Percentiles rank a stretch among this genome's conserved stretches.
Evolutionary conservation across 2,797 vertebrate species (phyloP).

Genomic region (Enteromius trimaculatus): DNA sequence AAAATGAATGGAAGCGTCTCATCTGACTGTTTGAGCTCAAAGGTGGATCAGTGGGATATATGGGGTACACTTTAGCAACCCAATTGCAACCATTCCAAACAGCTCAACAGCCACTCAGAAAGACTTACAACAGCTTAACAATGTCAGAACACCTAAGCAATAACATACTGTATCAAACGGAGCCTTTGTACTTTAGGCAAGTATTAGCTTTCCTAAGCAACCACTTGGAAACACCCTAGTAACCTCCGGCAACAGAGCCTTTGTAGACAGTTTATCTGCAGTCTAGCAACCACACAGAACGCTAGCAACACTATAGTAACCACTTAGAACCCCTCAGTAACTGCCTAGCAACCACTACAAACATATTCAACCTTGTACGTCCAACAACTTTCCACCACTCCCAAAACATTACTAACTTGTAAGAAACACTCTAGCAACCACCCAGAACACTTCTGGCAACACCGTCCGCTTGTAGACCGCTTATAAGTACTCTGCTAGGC

Average conservation of each 20-base stretch:
- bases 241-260: too few species aligned
- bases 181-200: neutral
- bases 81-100: neutral
- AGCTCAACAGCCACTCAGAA: neutral
- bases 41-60: neutral
- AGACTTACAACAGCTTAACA: neutral
- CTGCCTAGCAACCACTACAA: neutral
- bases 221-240: too few species aligned
- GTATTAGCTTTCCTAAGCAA: neutral
- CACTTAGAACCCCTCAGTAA: neutral
- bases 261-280: too few species aligned
- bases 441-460: neutral
- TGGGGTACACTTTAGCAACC: neutral
- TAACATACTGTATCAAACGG: neutral
- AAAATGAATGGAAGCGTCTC: constrained; percentile 18
- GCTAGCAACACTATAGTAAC: neutral
- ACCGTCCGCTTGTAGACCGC: too few species aligned
- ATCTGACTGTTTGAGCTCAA: constrained; percentile 21
- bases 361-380: neutral
- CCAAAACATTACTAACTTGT: neutral
- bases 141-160: neutral
- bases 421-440: neutral
- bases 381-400: neutral
- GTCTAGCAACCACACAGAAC: too few species aligned
- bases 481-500: too few species aligned